A percentile compares a stretch with the other conserved stretches of the same genome.
phyloP scores from a whole-genome alignment of 2,113 vertebrate species.

The Nycticryphes semicollaris region DNA sequence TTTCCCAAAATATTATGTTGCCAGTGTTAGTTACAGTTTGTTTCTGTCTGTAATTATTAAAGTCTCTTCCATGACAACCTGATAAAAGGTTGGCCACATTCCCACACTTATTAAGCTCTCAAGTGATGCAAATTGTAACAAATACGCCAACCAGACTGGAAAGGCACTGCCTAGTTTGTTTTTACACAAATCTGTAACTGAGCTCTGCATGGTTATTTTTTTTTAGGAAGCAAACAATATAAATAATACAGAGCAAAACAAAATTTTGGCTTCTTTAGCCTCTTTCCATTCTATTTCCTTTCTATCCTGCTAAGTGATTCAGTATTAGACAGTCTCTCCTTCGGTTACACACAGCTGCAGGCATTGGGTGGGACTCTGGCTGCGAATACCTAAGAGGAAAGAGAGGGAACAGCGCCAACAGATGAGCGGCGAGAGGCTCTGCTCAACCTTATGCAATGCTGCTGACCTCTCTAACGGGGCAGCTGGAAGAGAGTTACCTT shows the following conservation, averaged over 20 bases:
- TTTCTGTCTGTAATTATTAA: conserved; percentile 65
- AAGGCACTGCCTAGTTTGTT: conserved; percentile 7
- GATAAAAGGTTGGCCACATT: conserved; percentile 55
- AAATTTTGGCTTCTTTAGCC: conserved; percentile 22
- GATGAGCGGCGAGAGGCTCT: not conserved
- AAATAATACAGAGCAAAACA: conserved; percentile 41
- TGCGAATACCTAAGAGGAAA: conserved; percentile 60
- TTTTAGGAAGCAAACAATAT: conserved; percentile 31
- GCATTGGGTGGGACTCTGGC: conserved; percentile 47
- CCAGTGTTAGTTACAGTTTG: conserved; percentile 63
- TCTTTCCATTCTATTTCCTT: conserved; percentile 26
- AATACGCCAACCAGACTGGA: conserved; percentile 23
- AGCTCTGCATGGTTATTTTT: conserved; percentile 9
- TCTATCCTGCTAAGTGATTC: conserved; percentile 20
- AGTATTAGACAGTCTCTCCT: conserved; percentile 24
- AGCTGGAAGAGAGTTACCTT: conserved; percentile 53
- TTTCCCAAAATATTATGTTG: conserved; percentile 63
- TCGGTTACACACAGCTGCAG: conserved; percentile 52
- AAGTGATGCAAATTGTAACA: conserved; percentile 60
- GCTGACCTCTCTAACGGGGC: conserved; percentile 51
- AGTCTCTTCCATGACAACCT: conserved; percentile 53
- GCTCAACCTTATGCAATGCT: not conserved
- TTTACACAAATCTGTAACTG: conserved; percentile 30
- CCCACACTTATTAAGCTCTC: conserved; percentile 48
- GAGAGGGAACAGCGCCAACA: conserved; percentile 19